Percentiles rank a stretch among this genome's conserved stretches.
Evolutionary conservation across 2,797 vertebrate species (phyloP).

Genomic region (Odontamblyopus rebecca): DNA sequence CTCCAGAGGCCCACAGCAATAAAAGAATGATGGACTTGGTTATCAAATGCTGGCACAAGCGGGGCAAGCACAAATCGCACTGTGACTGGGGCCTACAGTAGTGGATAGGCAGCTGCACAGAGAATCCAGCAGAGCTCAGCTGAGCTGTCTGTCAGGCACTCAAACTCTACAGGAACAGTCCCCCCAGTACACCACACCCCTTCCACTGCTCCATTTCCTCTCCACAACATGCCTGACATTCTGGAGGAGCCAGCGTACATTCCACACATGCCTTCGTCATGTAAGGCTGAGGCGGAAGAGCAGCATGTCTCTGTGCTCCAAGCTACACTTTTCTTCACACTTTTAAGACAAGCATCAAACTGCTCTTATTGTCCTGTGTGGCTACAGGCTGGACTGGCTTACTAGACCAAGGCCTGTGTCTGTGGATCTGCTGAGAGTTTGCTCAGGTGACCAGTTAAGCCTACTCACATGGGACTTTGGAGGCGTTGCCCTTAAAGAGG

Average conservation of each 20-base stretch:
- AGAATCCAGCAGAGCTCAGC: constrained; percentile 60
- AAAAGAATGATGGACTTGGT: constrained; percentile 49
- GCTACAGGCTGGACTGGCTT: constrained; percentile 31
- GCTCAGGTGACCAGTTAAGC: constrained; percentile 76
- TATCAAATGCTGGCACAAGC: constrained; percentile 43
- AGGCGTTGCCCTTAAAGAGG: constrained; percentile 34
- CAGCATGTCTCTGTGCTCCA: constrained; percentile 39
- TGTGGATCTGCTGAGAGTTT: constrained; percentile 20
- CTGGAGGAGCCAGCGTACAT: constrained; percentile 72
- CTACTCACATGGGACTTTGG: constrained; percentile 68
- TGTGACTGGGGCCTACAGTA: constrained; percentile 59
- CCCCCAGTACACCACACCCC: constrained; percentile 6
- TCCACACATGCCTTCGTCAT: constrained; percentile 65
- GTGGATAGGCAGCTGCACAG: constrained; percentile 56
- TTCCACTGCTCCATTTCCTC: constrained; percentile 42
- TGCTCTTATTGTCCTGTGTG: constrained; percentile 29
- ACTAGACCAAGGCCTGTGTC: constrained; percentile 27
- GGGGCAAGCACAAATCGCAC: constrained; percentile 48
- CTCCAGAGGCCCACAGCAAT: constrained; percentile 26
- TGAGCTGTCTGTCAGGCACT: constrained; percentile 54
- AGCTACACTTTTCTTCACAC: constrained; percentile 27
- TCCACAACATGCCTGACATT: constrained; percentile 70
- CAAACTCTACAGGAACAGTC: constrained; percentile 53
- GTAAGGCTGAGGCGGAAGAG: constrained; percentile 26
- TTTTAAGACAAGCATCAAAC: constrained; percentile 4